These are phyloP conservation scores for Melanophora roralis DNA, from an alignment of 2,888 invertebrate genomes.

Conservation along the genomic window DNA sequence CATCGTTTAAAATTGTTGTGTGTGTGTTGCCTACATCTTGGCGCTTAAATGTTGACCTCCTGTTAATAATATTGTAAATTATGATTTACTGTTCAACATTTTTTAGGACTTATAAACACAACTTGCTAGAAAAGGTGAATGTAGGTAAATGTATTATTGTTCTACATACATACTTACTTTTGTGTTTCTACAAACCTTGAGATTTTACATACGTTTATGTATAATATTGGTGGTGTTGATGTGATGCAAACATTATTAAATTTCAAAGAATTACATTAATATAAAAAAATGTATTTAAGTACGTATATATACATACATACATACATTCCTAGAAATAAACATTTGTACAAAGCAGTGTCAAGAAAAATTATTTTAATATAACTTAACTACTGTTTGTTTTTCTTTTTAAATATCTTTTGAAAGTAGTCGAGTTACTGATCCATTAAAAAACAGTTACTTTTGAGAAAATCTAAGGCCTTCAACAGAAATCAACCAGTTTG, in stretches of 20 bases:
- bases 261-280: slow-evolving; percentile 14
- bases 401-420: no score
- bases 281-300: not conserved
- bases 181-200: not conserved
- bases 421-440: no score
- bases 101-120: slow-evolving; percentile 22
- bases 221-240: slow-evolving; percentile 1
- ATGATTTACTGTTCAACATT: slow-evolving; percentile 69
- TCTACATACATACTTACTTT: not conserved
- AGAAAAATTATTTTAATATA: no score
- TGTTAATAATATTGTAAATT: slow-evolving; percentile 68
- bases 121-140: not conserved
- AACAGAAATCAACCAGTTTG: no score
- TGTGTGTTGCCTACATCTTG: slow-evolving; percentile 33
- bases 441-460: no score
- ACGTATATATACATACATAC: not conserved
- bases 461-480: no score
- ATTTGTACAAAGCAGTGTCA: no score
- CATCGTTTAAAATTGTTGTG: not conserved
- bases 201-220: not conserved
- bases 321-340: not conserved
- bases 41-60: slow-evolving; percentile 51
- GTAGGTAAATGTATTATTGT: not conserved
- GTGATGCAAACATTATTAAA: slow-evolving; percentile 26
- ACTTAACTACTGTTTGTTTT: no score